Evolutionary conservation across 2,888 invertebrate genomes (phyloP), one percentile per base, ranked within the genome.

Genomic region (Philaethria dido): DNA sequence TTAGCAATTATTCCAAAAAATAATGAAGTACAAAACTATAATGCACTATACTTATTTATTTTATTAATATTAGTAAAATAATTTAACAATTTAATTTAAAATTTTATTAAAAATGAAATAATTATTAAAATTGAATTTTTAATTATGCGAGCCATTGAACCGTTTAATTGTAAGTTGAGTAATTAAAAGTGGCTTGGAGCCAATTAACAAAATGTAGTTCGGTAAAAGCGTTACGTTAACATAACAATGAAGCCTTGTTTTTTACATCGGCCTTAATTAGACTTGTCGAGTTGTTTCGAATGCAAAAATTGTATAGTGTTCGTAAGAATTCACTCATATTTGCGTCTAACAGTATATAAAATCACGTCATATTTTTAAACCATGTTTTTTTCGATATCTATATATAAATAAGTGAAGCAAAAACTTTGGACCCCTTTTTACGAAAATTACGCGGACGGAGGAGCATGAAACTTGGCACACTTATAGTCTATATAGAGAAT

Each of bases 151-250:
- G 72, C 70, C 73, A 77, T 78, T 77, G 79, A 81, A 68, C 73
- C 59, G 66, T 66, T 66, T 72, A 71, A 70, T 68, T 66, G 68
- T 64, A 69, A 55, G 66, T 81, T 80, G 77, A 81, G 84, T 89
- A 89, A 90, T 89, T 88, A 88, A 88, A 86, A 78, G 82, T 83
- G 74, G 84, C 82, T 81, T 80, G 80, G 77, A 82, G 80, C 85
- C 89, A 91, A 91, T 91, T 90, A 89, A 89, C 87, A 78, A 86
- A 89, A 88, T 86, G 88, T 87, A 85, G 81, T 85, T 85, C 79
- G 80, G 78, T 79, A 71, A 76, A 76, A 77, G 74, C 75, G 75
- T 75, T 78, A 75, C 77, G 76, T 76, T 78, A 76, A 80, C 80
- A 77, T 80, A 85, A 89, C 89, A 89, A 88, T 87, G 84, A 82